phyloP scores from a whole-genome alignment of 2,888 invertebrate genomes.

The Harpalus rufipes region DNA sequence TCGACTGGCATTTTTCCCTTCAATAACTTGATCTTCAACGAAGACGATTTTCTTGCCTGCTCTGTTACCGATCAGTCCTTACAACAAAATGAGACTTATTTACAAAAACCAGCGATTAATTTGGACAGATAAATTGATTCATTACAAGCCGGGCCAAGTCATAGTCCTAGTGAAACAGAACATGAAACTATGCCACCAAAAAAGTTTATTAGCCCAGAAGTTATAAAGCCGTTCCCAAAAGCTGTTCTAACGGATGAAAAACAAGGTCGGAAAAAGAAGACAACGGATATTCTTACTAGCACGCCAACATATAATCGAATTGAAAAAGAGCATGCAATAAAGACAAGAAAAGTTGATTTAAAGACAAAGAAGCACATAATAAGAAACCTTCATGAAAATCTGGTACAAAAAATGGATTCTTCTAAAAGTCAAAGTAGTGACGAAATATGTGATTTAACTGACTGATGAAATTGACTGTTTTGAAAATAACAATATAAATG shows the following conservation, averaged over 20 bases:
- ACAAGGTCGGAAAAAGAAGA: conserved; percentile 63
- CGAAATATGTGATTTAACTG: background rate
- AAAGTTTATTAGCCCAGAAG: conserved; percentile 66
- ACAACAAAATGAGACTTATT: too few species aligned
- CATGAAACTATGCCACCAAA: background rate
- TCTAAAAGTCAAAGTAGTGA: background rate
- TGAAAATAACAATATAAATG: conserved; percentile 24
- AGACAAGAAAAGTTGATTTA: conserved; percentile 63
- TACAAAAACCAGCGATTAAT: background rate
- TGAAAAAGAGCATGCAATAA: conserved; percentile 17
- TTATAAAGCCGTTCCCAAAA: conserved; percentile 69
- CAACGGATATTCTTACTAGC: conserved; percentile 42
- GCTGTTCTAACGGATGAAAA: conserved; percentile 62
- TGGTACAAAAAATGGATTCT: background rate
- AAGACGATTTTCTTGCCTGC: conserved; percentile 68
- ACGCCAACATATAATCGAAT: conserved; percentile 7
- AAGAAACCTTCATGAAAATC: background rate
- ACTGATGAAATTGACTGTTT: background rate
- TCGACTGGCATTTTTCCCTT: conserved; percentile 69
- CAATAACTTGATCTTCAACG: conserved; percentile 68
- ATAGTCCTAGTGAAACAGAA: background rate
- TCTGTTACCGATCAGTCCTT: conserved; percentile 61
- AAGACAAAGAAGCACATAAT: background rate
- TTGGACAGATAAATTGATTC: background rate
- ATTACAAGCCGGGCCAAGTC: background rate